Base-by-base conservation (phyloP, 2,888 invertebrate genomes). In the Archips xylosteana region DNA sequence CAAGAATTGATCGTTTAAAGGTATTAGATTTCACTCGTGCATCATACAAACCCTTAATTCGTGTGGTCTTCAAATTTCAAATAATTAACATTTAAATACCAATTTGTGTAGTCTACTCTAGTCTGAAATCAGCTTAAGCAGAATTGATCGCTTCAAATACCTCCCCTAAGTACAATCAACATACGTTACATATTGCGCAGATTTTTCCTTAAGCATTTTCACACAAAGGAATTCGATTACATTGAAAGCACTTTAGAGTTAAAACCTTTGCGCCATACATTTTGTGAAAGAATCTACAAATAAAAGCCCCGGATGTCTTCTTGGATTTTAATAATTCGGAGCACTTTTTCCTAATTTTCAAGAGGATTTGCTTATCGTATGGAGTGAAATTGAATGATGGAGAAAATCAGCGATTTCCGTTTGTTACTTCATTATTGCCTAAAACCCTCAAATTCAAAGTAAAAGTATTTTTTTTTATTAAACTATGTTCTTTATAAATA, bases 181-280 rank as follows among this genome's bases (percentile, higher is more conserved):
- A 60, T 71, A 71, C 65, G 66, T 71, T 66, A 71, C 71, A 74
- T 74, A 70, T 70, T 66, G 51, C 74, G 54, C 51, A 47, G 70
- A 74, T 61, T 74, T 70, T 74, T 42, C 70, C 74, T 74, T 47
- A 62, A 74, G 74, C 47, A 66, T 74, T 70, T 70, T 62, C 51
- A 57, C 63, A 72, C 76, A 75, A 72, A 75, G 51, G 75, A 75
- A 75, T 75, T 72, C 75, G 76, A 76, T 76, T 75, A 76, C 72
- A 72, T 75, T 71, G 70, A 76, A 71, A 74, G 74, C 74, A 75
- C 71, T 74, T 75, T 71, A 71, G 57, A 74, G 71, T 70, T 71
- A 71, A 75, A 75, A 71, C 65, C 74, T 70, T 70, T 66, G 57
- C 64, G 76, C 75, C 71, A 68, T 76, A 64, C 72, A 65, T 70